Evolutionary conservation across 2,113 vertebrate species (phyloP).

Genomic region (Muntiacus reevesi): DNA sequence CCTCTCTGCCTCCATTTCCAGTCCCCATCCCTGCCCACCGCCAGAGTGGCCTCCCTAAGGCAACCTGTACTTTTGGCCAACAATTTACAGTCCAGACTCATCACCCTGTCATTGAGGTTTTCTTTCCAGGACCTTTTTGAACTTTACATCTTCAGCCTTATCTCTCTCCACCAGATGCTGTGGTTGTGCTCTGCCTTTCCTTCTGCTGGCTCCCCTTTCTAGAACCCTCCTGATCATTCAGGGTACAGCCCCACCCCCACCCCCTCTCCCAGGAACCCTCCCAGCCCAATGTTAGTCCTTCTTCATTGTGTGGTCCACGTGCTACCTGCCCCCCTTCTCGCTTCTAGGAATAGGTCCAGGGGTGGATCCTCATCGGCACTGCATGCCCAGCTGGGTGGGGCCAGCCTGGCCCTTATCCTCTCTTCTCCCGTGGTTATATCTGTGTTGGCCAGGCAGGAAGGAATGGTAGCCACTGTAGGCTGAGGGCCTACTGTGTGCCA

Average conservation of each 20-base stretch:
- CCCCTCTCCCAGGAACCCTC: not conserved
- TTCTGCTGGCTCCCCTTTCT: not conserved
- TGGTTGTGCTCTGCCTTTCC: not conserved
- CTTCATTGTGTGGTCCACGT: not conserved
- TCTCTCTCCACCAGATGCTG: not conserved
- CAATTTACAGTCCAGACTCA: not conserved
- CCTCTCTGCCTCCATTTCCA: not conserved
- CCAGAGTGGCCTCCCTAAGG: not conserved
- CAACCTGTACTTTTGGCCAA: not conserved
- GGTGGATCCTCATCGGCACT: not conserved
- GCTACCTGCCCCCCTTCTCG: not conserved
- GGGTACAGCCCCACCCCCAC: not conserved
- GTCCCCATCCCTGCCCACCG: not conserved
- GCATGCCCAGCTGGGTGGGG: not conserved
- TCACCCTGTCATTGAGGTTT: not conserved
- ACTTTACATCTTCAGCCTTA: not conserved
- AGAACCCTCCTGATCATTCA: not conserved
- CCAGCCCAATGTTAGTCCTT: not conserved
- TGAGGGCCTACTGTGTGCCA: not conserved
- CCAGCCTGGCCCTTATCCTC: not conserved
- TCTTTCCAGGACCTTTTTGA: not conserved
- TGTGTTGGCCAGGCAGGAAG: not conserved
- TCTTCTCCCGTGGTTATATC: not conserved
- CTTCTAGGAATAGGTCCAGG: not conserved
- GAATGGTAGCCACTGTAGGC: not conserved